Conservation (phyloP, 2,888 invertebrate species). For the Metallyticus violacea region DNA sequence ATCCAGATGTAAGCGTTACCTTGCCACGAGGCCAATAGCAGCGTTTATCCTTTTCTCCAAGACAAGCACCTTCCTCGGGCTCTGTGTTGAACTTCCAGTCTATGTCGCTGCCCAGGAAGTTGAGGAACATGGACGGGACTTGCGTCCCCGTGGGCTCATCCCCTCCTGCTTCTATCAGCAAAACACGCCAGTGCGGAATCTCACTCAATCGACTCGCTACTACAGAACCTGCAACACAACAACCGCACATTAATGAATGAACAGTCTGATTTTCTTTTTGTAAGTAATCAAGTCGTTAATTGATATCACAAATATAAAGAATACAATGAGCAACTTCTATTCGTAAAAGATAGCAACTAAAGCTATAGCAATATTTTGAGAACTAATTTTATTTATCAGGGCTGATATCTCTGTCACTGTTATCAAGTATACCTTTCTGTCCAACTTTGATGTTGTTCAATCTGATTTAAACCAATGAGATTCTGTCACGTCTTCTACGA, state of each 20-base stretch:
- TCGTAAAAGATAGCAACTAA: no score
- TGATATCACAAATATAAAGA: no score
- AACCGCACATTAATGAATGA: neutral
- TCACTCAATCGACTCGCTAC: slow-evolving; percentile 70
- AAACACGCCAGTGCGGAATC: slow-evolving; percentile 66
- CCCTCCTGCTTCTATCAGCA: slow-evolving; percentile 73
- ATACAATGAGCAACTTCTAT: no score
- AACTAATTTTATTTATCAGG: no score
- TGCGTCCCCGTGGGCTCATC: slow-evolving; percentile 87
- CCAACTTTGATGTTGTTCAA: no score
- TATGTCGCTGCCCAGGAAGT: slow-evolving; percentile 80
- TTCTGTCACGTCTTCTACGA: no score
- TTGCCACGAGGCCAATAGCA: slow-evolving; percentile 87
- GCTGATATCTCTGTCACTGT: no score
- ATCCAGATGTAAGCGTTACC: slow-evolving; percentile 54
- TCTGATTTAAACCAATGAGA: no score
- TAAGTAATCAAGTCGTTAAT: no score
- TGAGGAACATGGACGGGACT: slow-evolving; percentile 86
- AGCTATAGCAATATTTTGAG: no score
- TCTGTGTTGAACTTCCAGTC: slow-evolving; percentile 88
- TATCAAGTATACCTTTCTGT: no score
- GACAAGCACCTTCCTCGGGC: slow-evolving; percentile 74
- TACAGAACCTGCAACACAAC: slow-evolving; percentile 58
- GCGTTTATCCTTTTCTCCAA: slow-evolving; percentile 64
- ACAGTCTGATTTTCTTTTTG: no score